Evolutionary conservation across 1,140 invertebrate species (phyloP).

Genomic region (Drosophila cardini): DNA sequence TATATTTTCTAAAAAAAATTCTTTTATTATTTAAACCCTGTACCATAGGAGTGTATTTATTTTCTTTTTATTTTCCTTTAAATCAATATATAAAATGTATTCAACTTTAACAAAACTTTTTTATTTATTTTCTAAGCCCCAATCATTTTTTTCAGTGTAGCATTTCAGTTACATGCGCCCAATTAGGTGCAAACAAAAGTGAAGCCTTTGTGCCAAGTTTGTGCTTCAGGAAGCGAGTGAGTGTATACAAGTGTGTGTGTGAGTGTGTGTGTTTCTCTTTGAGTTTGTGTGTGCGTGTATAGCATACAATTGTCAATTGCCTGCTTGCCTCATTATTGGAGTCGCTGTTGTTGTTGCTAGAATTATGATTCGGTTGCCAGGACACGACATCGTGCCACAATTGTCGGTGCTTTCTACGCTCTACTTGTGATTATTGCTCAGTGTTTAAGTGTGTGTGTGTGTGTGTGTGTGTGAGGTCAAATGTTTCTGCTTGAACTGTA

Average conservation of each 20-base stretch:
- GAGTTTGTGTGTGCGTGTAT: constrained; percentile 11
- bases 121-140: neutral
- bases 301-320: constrained; percentile 59
- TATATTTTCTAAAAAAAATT: no score
- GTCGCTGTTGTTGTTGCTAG: constrained; percentile 24
- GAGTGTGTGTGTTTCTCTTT: constrained; percentile 21
- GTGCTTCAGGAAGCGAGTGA: neutral
- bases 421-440: constrained; percentile 37
- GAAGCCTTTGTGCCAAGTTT: constrained; percentile 17
- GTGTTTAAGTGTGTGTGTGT: neutral
- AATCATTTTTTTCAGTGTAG: neutral
- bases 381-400: constrained; percentile 24
- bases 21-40: no score
- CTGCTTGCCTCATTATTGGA: constrained; percentile 65
- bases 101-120: no score
- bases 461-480: neutral
- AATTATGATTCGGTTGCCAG: constrained; percentile 45
- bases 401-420: constrained; percentile 23
- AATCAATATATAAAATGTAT: no score
- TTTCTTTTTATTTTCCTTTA: no score
- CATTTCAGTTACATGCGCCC: constrained; percentile 13
- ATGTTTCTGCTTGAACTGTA: constrained; percentile 15
- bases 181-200: constrained; percentile 48
- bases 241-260: constrained; percentile 8
- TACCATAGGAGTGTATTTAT: no score